These are phyloP conservation scores for Scelioninae gen. 1 DNA, from an alignment of 2,888 invertebrate genomes.

Conservation along the genomic window DNA sequence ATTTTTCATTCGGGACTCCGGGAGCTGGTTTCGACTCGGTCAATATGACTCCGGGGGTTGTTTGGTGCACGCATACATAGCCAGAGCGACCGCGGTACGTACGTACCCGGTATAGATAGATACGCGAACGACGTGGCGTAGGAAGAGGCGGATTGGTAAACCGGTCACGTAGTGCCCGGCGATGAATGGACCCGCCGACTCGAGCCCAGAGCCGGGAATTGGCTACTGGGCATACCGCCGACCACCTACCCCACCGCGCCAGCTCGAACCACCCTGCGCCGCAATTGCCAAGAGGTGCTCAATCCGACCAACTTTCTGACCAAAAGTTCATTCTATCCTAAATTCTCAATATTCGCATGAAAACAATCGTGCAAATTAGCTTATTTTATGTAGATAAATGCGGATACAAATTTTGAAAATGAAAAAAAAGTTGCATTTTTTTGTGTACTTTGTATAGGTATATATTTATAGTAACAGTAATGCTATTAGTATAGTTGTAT, in stretches of 20 bases:
- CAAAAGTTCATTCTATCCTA: slow-evolving; percentile 49
- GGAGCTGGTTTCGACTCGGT: slow-evolving; percentile 75
- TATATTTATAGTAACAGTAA: too few relatives aligned
- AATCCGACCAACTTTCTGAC: slow-evolving; percentile 62
- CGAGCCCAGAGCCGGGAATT: slow-evolving; percentile 83
- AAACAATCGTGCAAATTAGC: too few relatives aligned
- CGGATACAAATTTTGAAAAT: too few relatives aligned
- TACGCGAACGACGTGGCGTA: slow-evolving; percentile 71
- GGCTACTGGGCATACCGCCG: slow-evolving; percentile 83
- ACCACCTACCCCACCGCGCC: slow-evolving; percentile 83
- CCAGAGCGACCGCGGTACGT: slow-evolving; percentile 54
- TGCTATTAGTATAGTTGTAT: too few relatives aligned
- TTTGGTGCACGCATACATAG: slow-evolving; percentile 76
- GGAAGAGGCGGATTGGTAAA: slow-evolving; percentile 82
- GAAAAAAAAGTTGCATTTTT: too few relatives aligned
- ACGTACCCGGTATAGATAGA: slow-evolving; percentile 68
- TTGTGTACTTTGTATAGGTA: too few relatives aligned
- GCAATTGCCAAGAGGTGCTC: slow-evolving; percentile 73
- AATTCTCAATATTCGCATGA: slow-evolving; percentile 22
- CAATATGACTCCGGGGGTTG: slow-evolving; percentile 81
- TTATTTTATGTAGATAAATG: too few relatives aligned
- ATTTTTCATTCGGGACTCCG: slow-evolving; percentile 73
- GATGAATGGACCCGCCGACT: slow-evolving; percentile 84
- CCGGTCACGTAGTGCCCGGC: slow-evolving; percentile 84
- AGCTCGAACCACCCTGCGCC: slow-evolving; percentile 79